Evolutionary conservation across 2,888 invertebrate species (phyloP), one percentile per base, ranked within the genome.

Genomic region (Perdita meconis): DNA sequence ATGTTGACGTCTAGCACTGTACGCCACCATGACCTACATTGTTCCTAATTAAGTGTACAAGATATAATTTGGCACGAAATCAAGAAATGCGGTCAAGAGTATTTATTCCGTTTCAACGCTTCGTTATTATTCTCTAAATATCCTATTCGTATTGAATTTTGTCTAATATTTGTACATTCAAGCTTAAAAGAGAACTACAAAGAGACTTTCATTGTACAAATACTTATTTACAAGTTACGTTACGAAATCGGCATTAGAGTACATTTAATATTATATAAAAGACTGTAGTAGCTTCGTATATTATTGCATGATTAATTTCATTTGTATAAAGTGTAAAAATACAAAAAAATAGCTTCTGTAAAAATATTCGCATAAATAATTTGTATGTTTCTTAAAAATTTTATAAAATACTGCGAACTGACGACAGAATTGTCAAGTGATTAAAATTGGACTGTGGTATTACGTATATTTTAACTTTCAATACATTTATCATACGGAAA

Each of bases 51-150:
- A 64, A 78, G 50, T 38, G 44, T 57, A 51, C 57, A 19, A 38
- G 38, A 16, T 16, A 50, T 26, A 30, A 66, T 74, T 80, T 76
- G 71, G 77, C 65, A 82, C 65, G 2, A 69, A 70, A 68, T 63
- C n/a, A 63, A 71, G 44, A 67, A 80, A 80, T 55, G 65, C 56
- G 42, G 16, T 60, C 40, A 22, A 64, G 80, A 66, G 69, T 81
- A 78, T 80, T 70, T 56, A 60, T 60, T 24, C 8, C 26, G 26
- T 50, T 44, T 42, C 12, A 6, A 63, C 55, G 60, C 44, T 53
- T 56, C 67, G 40, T 69, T 42, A 50, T 60, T 40, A 47, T 34
- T 38, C n/a, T 61, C 26, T 22, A 42, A 68, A 56, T 65, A 44
- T 56, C 30, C 24, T 26, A 44, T 30, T 34, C 30, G 34, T n/a